These are phyloP conservation scores for Phataginus tetradactyla DNA, from an alignment of 2,797 vertebrate genomes.

Conservation along the genomic window DNA sequence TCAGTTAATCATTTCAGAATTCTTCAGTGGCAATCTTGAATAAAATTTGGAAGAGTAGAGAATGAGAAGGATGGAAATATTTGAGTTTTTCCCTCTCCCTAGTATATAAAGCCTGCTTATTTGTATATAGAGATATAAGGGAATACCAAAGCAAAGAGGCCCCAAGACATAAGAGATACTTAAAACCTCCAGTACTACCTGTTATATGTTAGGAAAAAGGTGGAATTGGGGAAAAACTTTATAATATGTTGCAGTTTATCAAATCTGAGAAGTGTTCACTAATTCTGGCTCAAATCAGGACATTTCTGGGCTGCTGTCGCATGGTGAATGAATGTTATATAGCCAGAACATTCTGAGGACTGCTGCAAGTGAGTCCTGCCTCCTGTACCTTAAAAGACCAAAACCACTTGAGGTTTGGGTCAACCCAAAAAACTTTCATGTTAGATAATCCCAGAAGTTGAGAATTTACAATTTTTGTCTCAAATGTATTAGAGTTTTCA, in stretches of 20 bases:
- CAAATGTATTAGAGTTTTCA: background rate
- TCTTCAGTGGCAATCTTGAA: background rate
- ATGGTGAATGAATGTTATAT: background rate
- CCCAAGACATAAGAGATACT: background rate
- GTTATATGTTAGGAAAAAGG: background rate
- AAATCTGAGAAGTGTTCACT: background rate
- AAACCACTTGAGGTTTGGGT: background rate
- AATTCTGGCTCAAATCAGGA: background rate
- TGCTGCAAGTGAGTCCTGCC: background rate
- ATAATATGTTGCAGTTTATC: background rate
- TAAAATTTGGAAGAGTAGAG: background rate
- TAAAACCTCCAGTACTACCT: background rate
- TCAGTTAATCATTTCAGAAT: background rate
- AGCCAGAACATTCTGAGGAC: background rate
- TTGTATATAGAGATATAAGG: background rate
- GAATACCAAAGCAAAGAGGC: background rate
- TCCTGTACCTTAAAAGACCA: background rate
- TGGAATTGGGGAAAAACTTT: background rate
- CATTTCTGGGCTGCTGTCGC: background rate
- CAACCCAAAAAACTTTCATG: background rate
- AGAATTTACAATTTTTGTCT: background rate
- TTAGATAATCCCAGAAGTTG: background rate
- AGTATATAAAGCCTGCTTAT: background rate
- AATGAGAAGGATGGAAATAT: background rate
- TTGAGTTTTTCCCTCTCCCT: background rate